Percentiles rank a stretch among this genome's conserved stretches.
These are phyloP conservation scores for Suncus etruscus DNA, from an alignment of 2,113 vertebrate species.

Conservation along the genomic window DNA sequence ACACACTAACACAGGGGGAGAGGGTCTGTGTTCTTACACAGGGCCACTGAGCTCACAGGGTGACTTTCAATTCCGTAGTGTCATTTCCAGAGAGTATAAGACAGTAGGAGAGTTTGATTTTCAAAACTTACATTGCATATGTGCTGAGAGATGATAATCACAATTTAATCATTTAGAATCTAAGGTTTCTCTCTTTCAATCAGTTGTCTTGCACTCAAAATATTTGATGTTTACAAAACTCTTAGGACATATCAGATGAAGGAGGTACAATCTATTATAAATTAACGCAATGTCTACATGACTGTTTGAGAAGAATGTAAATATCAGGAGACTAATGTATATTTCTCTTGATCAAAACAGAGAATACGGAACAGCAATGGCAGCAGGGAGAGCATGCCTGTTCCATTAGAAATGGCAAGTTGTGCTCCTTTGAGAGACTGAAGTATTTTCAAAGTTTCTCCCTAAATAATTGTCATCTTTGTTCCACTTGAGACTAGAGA, in stretches of 20 bases:
- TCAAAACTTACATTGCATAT: not conserved
- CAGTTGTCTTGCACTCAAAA: not conserved
- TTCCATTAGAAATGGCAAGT: conserved; percentile 1
- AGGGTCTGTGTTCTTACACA: not conserved
- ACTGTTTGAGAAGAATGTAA: not conserved
- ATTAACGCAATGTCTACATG: not conserved
- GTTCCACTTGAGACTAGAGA: conserved; percentile 24
- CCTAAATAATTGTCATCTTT: conserved; percentile 43
- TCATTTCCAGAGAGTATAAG: not conserved
- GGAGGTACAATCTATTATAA: not conserved
- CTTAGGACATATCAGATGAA: conserved; percentile 7
- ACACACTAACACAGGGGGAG: no score
- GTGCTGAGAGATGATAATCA: not conserved
- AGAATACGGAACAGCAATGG: not conserved
- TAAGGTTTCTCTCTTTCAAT: not conserved
- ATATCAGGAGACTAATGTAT: not conserved
- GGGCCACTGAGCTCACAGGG: not conserved
- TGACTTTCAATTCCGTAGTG: not conserved
- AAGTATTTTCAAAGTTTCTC: conserved; percentile 37
- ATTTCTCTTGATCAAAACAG: conserved; percentile 42
- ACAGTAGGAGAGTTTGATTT: not conserved
- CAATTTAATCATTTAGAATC: not conserved
- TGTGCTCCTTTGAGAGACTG: not conserved
- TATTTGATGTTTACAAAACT: conserved; percentile 28
- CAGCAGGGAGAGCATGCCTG: not conserved